Evolutionary conservation across 1,140 invertebrate species (phyloP).

Genomic region (Cherax destructor): DNA sequence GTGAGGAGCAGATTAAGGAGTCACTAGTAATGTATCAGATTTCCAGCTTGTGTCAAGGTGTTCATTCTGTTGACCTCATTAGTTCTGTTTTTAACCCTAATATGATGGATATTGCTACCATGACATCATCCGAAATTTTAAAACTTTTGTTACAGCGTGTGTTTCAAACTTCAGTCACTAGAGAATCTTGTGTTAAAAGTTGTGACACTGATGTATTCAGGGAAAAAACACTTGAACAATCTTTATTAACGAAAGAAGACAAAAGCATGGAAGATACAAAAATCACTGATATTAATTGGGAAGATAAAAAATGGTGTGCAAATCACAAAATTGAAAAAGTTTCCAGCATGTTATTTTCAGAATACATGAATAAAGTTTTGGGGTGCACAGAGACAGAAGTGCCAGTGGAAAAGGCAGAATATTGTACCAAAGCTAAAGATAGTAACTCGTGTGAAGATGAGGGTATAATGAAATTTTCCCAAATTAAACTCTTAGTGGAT

Average conservation of each 20-base stretch:
- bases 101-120: conserved; percentile 57
- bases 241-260: no score
- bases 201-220: not conserved
- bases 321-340: conserved; percentile 12
- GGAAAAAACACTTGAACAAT: not conserved
- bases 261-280: not conserved
- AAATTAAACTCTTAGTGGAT: conserved; percentile 57
- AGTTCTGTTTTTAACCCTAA: conserved; percentile 62
- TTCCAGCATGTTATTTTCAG: not conserved
- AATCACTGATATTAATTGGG: not conserved
- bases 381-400: not conserved
- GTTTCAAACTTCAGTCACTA: not conserved
- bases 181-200: not conserved
- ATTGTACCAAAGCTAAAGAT: not conserved
- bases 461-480: not conserved
- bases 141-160: conserved; percentile 21
- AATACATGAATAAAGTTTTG: not conserved
- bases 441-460: not conserved
- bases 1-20: conserved; percentile 72
- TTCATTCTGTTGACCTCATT: conserved; percentile 31
- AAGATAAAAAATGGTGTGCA: conserved; percentile 1
- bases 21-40: conserved; percentile 72
- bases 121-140: conserved; percentile 41
- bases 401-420: not conserved
- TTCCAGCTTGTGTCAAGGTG: conserved; percentile 52